Base-by-base conservation (phyloP, 2,888 invertebrate genomes). In the Eupeodes luniger region DNA sequence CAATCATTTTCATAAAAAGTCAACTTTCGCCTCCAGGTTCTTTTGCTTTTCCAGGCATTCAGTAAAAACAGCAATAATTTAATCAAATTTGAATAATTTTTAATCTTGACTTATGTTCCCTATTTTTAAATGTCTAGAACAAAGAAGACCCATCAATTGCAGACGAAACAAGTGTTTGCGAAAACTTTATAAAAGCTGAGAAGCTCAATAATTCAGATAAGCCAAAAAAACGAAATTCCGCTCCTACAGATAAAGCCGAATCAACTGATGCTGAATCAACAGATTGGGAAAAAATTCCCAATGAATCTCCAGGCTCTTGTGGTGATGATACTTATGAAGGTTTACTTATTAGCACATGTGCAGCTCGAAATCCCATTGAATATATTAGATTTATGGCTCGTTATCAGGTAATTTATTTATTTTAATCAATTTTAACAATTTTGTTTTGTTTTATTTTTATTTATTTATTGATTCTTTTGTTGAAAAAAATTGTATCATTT, bases 311-410 rank as follows among this genome's bases (percentile, higher is more conserved):
- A n/a, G 72, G 55, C 47, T 4, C 77, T 5, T 67, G 83, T 70
- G 92, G 83, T 57, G 92, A 92, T 2, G 91, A 91, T 0, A 86
- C 83, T 5, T 93, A 91, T 79, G 92, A 93, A 80, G 93, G 93
- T 2, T 84, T 93, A 5, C 90, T 93, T 9, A 92, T 93, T 91
- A 91, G 91, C 61, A 90, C 93, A 4, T 91, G 92, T 87, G 92
- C 93, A 59, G 91, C 92, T 3, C 91, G 93, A 5, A 93, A 93
- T 91, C 91, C 92, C 5, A 79, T 90, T 0, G 92, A 93, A 19
- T 93, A 93, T 89, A 90, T 93, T 34, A 91, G 91, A 72, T 93
- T 93, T 89, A 93, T 93, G 93, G 89, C 93, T 0, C 90, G 91
- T 36, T 93, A 93, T 90, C 93, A 93, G 92, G 93, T 93, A 90